Percentiles rank a stretch among this genome's conserved stretches.
Conservation (phyloP, 2,888 invertebrate genomes). For the Cantharis lateralis region DNA sequence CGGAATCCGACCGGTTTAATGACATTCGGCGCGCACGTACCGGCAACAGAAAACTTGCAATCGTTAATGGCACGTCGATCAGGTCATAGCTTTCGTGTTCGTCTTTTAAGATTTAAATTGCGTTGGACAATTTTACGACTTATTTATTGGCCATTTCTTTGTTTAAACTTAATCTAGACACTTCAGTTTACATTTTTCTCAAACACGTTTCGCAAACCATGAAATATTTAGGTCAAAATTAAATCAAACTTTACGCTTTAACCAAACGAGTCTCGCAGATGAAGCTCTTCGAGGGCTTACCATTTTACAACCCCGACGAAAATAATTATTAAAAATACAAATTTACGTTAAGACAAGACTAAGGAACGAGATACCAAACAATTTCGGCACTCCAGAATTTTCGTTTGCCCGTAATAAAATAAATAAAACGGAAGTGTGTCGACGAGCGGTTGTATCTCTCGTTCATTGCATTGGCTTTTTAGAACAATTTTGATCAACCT, state of each 20-base stretch:
- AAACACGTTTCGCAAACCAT: neutral
- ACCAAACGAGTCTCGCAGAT: neutral
- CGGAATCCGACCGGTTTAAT: neutral
- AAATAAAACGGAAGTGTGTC: neutral
- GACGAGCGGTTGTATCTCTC: neutral
- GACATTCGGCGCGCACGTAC: neutral
- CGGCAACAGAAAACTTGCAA: neutral
- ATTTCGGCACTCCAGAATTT: neutral
- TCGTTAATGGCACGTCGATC: neutral
- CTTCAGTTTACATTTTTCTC: neutral
- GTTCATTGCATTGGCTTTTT: neutral
- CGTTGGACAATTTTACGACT: neutral
- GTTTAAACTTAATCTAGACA: neutral
- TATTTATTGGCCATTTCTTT: neutral
- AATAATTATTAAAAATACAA: neutral
- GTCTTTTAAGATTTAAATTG: neutral
- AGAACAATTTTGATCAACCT: neutral
- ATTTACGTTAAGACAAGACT: neutral
- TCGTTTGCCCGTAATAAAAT: neutral
- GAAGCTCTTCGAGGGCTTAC: neutral
- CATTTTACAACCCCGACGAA: neutral
- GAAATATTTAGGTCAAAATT: neutral
- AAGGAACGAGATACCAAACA: neutral
- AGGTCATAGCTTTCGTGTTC: neutral
- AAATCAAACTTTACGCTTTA: neutral